phyloP scores from a whole-genome alignment of 2,113 vertebrate species.

The Oplegnathus fasciatus region DNA sequence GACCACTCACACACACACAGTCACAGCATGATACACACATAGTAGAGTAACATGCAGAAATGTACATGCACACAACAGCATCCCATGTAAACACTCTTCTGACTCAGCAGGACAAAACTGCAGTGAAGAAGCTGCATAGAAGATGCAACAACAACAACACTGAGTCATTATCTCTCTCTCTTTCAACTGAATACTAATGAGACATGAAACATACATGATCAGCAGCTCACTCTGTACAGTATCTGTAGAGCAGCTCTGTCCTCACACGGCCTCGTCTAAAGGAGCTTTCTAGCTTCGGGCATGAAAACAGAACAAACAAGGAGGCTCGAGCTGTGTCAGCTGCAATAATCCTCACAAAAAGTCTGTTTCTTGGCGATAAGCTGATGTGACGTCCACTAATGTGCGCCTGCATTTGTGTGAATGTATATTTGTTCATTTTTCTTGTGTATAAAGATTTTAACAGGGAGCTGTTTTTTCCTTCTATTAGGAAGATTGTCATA shows the following conservation, averaged over 20 bases:
- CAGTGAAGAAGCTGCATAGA: background rate
- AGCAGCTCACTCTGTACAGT: background rate
- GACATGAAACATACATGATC: background rate
- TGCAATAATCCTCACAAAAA: conserved; percentile 44
- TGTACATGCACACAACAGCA: background rate
- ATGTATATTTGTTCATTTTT: background rate
- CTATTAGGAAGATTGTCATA: background rate
- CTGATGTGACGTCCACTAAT: conserved; percentile 8
- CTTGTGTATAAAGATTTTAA: background rate
- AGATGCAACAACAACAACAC: background rate
- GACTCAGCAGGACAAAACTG: background rate
- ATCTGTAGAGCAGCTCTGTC: conserved; percentile 12
- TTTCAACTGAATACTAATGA: background rate
- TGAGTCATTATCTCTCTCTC: background rate
- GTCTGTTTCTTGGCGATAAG: conserved; percentile 28
- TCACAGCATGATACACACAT: background rate
- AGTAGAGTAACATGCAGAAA: conserved; percentile 4
- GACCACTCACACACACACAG: background rate
- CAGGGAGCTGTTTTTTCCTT: background rate
- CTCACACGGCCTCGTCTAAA: conserved; percentile 11
- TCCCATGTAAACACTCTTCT: background rate
- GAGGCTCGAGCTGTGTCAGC: conserved; percentile 4
- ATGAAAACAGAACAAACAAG: conserved; percentile 25
- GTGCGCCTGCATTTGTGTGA: background rate
- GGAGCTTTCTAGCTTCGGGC: conserved; percentile 11